phyloP scores from a whole-genome alignment of 1,140 invertebrate genomes.

The Caenorhabditis tropicalis region DNA sequence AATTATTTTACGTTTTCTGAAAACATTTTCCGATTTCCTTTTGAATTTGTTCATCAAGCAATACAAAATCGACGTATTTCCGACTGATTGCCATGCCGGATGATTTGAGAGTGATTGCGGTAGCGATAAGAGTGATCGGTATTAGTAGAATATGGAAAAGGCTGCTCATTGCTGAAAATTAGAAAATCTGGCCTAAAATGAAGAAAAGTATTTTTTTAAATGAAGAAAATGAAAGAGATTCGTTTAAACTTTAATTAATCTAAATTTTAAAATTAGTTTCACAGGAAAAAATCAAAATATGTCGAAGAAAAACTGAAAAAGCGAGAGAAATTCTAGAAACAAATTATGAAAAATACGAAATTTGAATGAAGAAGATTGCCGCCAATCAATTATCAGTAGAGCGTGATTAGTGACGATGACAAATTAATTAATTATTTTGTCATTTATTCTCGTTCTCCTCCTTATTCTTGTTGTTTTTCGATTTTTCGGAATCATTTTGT shows the following conservation, averaged over 20 bases:
- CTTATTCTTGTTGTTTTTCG: too few species aligned
- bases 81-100: neutral
- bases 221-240: too few species aligned
- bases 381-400: neutral
- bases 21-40: neutral
- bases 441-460: too few species aligned
- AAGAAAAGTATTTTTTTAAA: too few species aligned
- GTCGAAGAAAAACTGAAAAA: too few species aligned
- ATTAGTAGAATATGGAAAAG: neutral
- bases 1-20: neutral
- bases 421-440: neutral
- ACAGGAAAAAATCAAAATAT: too few species aligned
- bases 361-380: neutral
- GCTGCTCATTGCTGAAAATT: neutral
- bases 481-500: too few species aligned
- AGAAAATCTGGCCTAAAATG: neutral
- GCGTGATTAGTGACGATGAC: neutral
- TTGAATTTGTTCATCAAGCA: neutral
- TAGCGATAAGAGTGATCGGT: neutral
- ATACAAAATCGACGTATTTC: neutral
- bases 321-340: neutral
- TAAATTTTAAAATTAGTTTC: too few species aligned
- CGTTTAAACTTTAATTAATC: too few species aligned
- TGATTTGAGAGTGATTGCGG: neutral
- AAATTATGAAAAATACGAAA: neutral